Evolutionary conservation across 2,888 invertebrate genomes (phyloP), one percentile per base, ranked within the genome.

Genomic region (Epinotia brunnichana): DNA sequence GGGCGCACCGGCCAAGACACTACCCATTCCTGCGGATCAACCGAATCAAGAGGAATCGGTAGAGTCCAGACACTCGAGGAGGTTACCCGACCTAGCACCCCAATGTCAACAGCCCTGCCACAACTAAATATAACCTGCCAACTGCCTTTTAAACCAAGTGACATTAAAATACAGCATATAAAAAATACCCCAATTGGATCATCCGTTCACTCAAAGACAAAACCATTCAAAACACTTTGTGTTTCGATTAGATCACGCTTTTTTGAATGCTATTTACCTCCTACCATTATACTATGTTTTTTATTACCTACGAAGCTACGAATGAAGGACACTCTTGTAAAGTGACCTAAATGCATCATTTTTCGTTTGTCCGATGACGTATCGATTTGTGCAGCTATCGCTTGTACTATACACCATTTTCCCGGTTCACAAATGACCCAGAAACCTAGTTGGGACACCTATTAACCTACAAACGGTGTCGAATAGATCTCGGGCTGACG

Each of bases 371-470:
- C 19, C 53, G 15, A 60, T 71, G 60, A 61, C 53, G 19, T 66
- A 67, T 71, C 9, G 54, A 67, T 60, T 64, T n/a, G 13, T 66
- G 66, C 60, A 66, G 35, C 29, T 15, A 44, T 21, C 66, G 53
- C 60, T 29, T 10, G 60, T 15, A 29, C 71, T 71, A 71, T 60
- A 19, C 44, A 60, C 54, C 54, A 44, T 60, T 59, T 54, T 53
- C 39, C 56, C 29, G 48, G 56, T 62, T 41, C 41, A 11, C 54
- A 35, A 60, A 39, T 35, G 68, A 56, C 72, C 68, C 57, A 68
- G 56, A 68, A 72, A 72, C 71, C 71, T 67, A 48, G 60, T 56
- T 54, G 35, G 48, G 10, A 24, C 54, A 19, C 64, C 29, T 61
- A 35, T 44, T 35, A 48, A 66, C 44, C 71, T 62, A 69, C 15